These are phyloP conservation scores for Cantharis rustica DNA, from an alignment of 2,888 invertebrate species.

Conservation along the genomic window DNA sequence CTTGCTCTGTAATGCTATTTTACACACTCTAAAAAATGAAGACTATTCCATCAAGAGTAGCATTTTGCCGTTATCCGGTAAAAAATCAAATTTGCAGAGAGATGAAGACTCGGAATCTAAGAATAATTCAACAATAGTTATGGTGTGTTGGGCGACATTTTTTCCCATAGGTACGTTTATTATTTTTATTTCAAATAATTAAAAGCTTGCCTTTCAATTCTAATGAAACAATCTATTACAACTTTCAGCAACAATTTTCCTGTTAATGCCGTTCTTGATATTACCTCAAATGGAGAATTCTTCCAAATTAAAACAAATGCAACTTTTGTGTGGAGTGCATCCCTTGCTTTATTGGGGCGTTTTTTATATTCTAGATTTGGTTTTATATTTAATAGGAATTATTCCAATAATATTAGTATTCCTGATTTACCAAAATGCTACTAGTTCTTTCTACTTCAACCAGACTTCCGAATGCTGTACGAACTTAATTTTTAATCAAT, in stretches of 20 bases:
- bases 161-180: conserved; percentile 46
- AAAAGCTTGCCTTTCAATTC: too few relatives aligned
- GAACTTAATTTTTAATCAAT: not conserved
- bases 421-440: not conserved
- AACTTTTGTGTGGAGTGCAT: conserved; percentile 69
- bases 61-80: conserved; percentile 47
- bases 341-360: conserved; percentile 66
- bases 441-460: not conserved
- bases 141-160: conserved; percentile 47
- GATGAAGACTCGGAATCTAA: conserved; percentile 13
- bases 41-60: conserved; percentile 46
- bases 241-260: conserved; percentile 49
- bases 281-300: conserved; percentile 67
- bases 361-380: conserved; percentile 61
- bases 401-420: conserved; percentile 13
- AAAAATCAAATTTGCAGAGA: not conserved
- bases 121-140: conserved; percentile 37
- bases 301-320: conserved; percentile 68
- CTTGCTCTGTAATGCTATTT: conserved; percentile 56
- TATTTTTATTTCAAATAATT: too few relatives aligned
- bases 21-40: conserved; percentile 50
- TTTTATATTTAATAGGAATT: conserved; percentile 45
- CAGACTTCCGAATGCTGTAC: not conserved
- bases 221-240: too few relatives aligned
- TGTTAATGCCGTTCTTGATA: conserved; percentile 60